Conservation (phyloP, 1,140 invertebrate genomes). For the Brevipalpus yothersi region DNA sequence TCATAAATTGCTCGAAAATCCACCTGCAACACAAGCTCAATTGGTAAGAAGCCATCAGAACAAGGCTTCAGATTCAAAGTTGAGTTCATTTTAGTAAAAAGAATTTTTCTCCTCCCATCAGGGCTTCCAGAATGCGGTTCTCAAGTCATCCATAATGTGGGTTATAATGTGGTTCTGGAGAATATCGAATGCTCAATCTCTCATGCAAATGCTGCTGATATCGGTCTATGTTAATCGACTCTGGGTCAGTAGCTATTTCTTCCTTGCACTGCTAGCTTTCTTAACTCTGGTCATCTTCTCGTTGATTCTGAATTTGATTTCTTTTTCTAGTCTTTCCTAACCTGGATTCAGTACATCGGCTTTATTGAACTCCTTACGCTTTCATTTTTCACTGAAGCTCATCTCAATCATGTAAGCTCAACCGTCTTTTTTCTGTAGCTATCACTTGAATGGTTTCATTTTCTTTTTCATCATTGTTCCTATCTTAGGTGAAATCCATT, state of each 20-base stretch:
- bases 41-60: conserved; percentile 5
- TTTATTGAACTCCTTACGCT: conserved; percentile 11
- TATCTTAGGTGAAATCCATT: too few relatives aligned
- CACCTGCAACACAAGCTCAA: conserved; percentile 1
- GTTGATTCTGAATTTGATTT: background rate
- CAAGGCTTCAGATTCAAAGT: background rate
- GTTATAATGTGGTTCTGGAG: conserved; percentile 45
- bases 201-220: conserved; percentile 43
- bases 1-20: conserved; percentile 37
- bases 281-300: background rate
- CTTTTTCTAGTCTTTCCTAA: conserved; percentile 11
- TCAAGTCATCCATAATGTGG: conserved; percentile 39
- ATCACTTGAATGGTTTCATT: too few relatives aligned
- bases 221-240: conserved; percentile 48
- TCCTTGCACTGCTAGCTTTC: background rate
- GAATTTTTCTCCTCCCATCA: background rate
- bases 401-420: conserved; percentile 12
- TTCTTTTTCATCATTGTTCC: too few relatives aligned
- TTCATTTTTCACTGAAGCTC: conserved; percentile 12
- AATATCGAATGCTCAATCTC: conserved; percentile 46
- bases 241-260: conserved; percentile 8
- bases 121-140: conserved; percentile 22
- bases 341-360: conserved; percentile 13
- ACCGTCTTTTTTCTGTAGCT: too few relatives aligned
- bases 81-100: background rate